A percentile compares a stretch with the other conserved stretches of the same genome.
Evolutionary conservation across 2,888 invertebrate species (phyloP).

Genomic region (Drosophila barbarae): DNA sequence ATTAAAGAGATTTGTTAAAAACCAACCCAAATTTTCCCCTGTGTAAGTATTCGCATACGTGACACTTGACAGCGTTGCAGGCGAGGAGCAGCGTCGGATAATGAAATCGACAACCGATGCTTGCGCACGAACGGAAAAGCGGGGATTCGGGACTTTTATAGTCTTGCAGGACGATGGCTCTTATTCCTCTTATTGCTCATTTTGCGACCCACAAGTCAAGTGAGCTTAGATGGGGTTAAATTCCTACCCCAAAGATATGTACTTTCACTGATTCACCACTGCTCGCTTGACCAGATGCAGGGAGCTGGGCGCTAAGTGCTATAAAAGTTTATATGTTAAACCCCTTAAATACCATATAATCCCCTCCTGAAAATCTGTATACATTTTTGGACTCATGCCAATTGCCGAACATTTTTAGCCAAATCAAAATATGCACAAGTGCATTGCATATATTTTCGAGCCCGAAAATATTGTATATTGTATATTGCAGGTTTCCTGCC

Average conservation of each 20-base stretch:
- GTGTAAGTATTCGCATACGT: slow-evolving; percentile 10
- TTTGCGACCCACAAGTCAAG: slow-evolving; percentile 18
- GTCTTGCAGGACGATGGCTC: slow-evolving; percentile 10
- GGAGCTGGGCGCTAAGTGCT: not conserved
- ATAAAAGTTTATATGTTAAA: not conserved
- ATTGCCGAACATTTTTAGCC: slow-evolving; percentile 28
- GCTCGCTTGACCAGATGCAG: slow-evolving; percentile 1
- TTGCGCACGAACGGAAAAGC: slow-evolving; percentile 14
- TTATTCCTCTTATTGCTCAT: slow-evolving; percentile 20
- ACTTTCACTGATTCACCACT: slow-evolving; percentile 23
- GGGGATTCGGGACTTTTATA: slow-evolving; percentile 13
- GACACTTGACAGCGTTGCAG: slow-evolving; percentile 24
- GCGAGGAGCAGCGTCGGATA: slow-evolving; percentile 1
- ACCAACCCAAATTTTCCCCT: too few species aligned
- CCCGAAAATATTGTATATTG: slow-evolving; percentile 13
- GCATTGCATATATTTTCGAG: slow-evolving; percentile 9
- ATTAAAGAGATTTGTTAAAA: too few species aligned
- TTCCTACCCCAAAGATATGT: not conserved
- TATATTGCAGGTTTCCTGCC: slow-evolving; percentile 17
- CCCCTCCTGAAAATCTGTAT: slow-evolving; percentile 19
- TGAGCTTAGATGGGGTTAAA: slow-evolving; percentile 10
- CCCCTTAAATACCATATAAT: slow-evolving; percentile 11
- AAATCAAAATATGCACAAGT: slow-evolving; percentile 25
- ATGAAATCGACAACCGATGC: slow-evolving; percentile 27
- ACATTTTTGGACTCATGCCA: slow-evolving; percentile 28